Evolutionary conservation across 2,888 invertebrate species (phyloP).

Genomic region (Mythimna ferrago): DNA sequence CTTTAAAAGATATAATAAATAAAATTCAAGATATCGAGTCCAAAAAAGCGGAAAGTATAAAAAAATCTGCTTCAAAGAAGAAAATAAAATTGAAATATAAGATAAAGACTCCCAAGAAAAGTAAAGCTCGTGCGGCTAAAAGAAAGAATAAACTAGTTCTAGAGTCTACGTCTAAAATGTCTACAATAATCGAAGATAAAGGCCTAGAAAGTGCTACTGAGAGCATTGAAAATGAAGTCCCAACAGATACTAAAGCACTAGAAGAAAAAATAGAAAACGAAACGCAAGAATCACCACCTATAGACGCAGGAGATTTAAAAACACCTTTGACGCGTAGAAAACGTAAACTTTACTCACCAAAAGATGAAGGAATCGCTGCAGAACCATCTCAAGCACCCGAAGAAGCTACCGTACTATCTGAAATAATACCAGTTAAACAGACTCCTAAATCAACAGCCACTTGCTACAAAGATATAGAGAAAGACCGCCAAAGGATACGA

Average conservation of each 20-base stretch:
- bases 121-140: conserved; percentile 54
- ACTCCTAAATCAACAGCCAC: conserved; percentile 70
- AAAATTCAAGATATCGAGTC: conserved; percentile 43
- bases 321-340: conserved; percentile 70
- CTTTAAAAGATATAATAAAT: conserved; percentile 48
- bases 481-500: conserved; percentile 72
- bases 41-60: conserved; percentile 43
- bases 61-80: conserved; percentile 46
- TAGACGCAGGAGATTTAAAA: conserved; percentile 22
- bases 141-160: conserved; percentile 60
- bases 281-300: conserved; percentile 14
- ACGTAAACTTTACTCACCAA: conserved; percentile 84
- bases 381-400: conserved; percentile 34
- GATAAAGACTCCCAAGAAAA: conserved; percentile 55
- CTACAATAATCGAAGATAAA: conserved; percentile 71
- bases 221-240: conserved; percentile 21
- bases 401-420: conserved; percentile 57
- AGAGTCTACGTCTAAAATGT: conserved; percentile 66
- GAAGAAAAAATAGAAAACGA: conserved; percentile 17
- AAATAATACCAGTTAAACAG: conserved; percentile 60
- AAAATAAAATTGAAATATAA: conserved; percentile 68
- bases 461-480: conserved; percentile 81
- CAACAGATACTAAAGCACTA: background rate
- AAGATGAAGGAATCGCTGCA: conserved; percentile 69
- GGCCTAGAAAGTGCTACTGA: conserved; percentile 54